Percentiles rank a stretch among this genome's conserved stretches.
These are phyloP conservation scores for Tragelaphus buxtoni DNA, from an alignment of 2,113 vertebrate genomes.

Conservation along the genomic window DNA sequence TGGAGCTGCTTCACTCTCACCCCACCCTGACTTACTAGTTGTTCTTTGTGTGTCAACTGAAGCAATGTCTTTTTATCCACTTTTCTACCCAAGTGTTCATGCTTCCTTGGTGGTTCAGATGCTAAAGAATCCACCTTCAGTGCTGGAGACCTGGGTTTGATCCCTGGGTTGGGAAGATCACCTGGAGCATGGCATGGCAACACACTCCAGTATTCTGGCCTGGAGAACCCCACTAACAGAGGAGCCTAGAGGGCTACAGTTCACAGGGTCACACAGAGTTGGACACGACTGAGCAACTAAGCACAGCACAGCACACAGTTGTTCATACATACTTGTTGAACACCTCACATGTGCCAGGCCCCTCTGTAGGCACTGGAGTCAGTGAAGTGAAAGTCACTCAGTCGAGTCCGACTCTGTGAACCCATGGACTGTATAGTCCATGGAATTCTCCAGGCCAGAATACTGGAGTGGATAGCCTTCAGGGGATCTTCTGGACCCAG, in stretches of 20 bases:
- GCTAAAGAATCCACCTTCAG: background rate
- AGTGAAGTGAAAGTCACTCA: background rate
- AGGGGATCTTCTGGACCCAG: background rate
- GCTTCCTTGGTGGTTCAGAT: background rate
- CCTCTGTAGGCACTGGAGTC: background rate
- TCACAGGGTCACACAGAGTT: background rate
- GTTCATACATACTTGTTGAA: background rate
- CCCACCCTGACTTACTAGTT: background rate
- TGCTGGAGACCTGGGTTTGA: accelerated
- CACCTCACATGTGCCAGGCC: background rate
- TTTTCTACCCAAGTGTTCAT: background rate
- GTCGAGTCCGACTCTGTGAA: background rate
- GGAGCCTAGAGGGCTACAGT: background rate
- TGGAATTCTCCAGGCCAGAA: background rate
- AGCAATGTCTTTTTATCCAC: background rate
- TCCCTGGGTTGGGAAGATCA: background rate
- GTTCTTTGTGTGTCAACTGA: background rate
- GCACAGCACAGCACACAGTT: background rate
- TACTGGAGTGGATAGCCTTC: background rate
- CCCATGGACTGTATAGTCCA: background rate
- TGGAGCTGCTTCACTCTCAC: background rate
- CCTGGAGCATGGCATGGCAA: background rate
- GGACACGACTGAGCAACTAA: background rate
- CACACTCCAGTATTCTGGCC: background rate
- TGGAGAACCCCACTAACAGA: background rate